A percentile compares a stretch with the other conserved stretches of the same genome.
Evolutionary conservation across 2,888 invertebrate species (phyloP).

Genomic region (Tryphoninae sp.): DNA sequence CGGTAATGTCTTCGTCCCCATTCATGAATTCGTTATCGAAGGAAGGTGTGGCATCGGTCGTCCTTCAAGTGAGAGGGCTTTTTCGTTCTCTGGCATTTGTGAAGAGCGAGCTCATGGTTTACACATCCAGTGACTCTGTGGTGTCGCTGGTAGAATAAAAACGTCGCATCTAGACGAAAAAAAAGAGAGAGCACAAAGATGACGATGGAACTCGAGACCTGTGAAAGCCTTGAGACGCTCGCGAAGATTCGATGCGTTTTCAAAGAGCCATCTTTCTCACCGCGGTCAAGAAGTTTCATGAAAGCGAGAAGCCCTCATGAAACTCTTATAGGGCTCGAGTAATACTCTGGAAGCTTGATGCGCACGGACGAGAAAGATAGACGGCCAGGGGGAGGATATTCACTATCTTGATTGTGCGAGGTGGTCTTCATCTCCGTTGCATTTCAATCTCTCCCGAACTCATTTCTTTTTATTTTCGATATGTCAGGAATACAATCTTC

Average conservation of each 20-base stretch:
- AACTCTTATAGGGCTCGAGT: background rate
- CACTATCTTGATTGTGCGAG: constrained; percentile 39
- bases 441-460: background rate
- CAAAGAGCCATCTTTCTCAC: constrained; percentile 49
- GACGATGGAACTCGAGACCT: constrained; percentile 36
- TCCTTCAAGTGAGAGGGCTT: constrained; percentile 36
- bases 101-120: constrained; percentile 75
- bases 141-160: constrained; percentile 1
- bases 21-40: constrained; percentile 60
- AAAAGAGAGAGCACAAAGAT: background rate
- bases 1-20: constrained; percentile 21
- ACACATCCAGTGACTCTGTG: constrained; percentile 71
- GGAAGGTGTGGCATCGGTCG: constrained; percentile 16
- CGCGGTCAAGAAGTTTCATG: constrained; percentile 56
- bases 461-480: background rate
- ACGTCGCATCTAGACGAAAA: background rate
- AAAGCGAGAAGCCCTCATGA: constrained; percentile 25
- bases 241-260: constrained; percentile 32
- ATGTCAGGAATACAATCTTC: background rate
- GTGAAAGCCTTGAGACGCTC: constrained; percentile 39
- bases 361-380: background rate
- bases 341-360: background rate
- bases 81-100: constrained; percentile 1
- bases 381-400: constrained; percentile 24
- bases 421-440: background rate